Conservation (phyloP, 2,888 invertebrate species). For the Acanthosepion pharaonis region DNA sequence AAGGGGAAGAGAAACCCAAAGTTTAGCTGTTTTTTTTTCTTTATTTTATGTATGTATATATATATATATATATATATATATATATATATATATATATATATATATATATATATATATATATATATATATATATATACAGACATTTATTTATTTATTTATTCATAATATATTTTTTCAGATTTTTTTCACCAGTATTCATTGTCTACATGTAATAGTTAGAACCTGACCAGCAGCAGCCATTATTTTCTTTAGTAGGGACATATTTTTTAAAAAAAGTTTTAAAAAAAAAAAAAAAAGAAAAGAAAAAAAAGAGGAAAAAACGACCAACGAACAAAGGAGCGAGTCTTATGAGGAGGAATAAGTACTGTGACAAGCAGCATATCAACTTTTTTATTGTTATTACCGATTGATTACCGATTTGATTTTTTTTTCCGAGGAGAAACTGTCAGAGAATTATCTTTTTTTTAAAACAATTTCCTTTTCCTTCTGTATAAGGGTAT, state of each 20-base stretch:
- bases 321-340: slow-evolving; percentile 44
- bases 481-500: background rate
- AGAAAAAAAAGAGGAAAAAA: background rate
- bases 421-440: background rate
- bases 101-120: background rate
- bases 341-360: slow-evolving; percentile 37
- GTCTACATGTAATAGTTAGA: slow-evolving; percentile 34
- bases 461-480: background rate
- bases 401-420: slow-evolving; percentile 1
- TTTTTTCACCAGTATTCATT: slow-evolving; percentile 36
- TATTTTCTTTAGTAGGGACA: slow-evolving; percentile 38
- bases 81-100: background rate
- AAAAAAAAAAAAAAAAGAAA: background rate
- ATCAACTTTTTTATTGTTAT: slow-evolving; percentile 25
- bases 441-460: slow-evolving; percentile 37
- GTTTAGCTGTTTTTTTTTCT: slow-evolving; percentile 44
- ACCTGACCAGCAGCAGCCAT: slow-evolving; percentile 44
- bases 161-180: background rate
- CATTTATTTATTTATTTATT: background rate
- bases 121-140: background rate
- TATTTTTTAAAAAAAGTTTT: background rate
- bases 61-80: background rate
- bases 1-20: slow-evolving; percentile 38
- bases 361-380: slow-evolving; percentile 44
- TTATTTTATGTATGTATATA: background rate